A percentile compares a stretch with the other conserved stretches of the same genome.
Evolutionary conservation across 2,797 vertebrate species (phyloP).

Genomic region (Alfaro cultratus): DNA sequence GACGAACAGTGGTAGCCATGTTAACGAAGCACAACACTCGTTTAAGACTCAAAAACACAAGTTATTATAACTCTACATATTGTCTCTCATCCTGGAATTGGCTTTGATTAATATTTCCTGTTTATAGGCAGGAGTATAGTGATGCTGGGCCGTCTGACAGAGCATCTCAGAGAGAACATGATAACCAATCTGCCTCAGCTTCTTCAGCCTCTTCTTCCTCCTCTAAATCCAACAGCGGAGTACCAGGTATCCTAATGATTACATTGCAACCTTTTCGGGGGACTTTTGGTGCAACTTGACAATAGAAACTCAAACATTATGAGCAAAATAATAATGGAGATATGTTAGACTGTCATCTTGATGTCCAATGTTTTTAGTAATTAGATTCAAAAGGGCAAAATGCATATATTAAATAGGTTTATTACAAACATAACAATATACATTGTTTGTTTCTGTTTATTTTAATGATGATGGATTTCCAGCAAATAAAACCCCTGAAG

Average conservation of each 20-base stretch:
- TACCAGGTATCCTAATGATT: constrained; percentile 82
- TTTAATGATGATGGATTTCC: background rate
- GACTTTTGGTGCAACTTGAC: background rate
- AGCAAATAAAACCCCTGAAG: background rate
- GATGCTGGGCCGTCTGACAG: constrained; percentile 57
- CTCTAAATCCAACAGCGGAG: constrained; percentile 63
- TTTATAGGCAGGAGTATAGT: constrained; percentile 53
- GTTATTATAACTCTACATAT: background rate
- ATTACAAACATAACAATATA: background rate
- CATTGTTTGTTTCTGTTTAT: background rate
- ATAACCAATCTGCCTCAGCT: constrained; percentile 27
- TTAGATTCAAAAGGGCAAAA: background rate
- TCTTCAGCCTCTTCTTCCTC: constrained; percentile 33
- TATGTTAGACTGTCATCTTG: background rate
- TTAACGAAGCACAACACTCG: background rate
- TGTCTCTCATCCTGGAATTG: background rate
- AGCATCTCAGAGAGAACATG: constrained; percentile 45
- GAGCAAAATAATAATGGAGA: background rate
- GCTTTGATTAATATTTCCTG: background rate
- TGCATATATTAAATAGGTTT: background rate
- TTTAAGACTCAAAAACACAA: background rate
- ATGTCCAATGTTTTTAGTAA: background rate
- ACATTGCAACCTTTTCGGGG: background rate
- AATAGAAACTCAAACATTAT: background rate
- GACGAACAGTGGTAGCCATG: constrained; percentile 60